A percentile compares a stretch with the other conserved stretches of the same genome.
Conservation (phyloP, 2,113 vertebrate species). For the Scytalopus superciliaris region DNA sequence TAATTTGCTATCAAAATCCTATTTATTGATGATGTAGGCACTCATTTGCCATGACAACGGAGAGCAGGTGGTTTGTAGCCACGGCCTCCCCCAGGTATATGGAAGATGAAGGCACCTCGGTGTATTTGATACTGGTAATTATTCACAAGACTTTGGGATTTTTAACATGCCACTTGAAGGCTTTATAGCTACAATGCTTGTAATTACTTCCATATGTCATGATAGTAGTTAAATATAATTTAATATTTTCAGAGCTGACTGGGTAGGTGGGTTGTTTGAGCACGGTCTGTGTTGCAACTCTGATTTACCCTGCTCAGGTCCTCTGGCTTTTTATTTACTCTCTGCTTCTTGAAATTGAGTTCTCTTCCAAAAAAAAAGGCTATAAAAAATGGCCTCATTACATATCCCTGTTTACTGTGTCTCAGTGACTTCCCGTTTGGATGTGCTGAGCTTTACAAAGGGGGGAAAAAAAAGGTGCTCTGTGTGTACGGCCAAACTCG, state of each 20-base stretch:
- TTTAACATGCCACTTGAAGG: background rate
- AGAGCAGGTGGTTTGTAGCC: background rate
- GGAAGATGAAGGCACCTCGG: background rate
- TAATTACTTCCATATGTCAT: background rate
- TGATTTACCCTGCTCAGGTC: background rate
- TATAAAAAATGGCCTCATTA: background rate
- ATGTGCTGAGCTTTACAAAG: conserved; percentile 27
- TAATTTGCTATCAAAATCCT: background rate
- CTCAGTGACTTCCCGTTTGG: conserved; percentile 50
- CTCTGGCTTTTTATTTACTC: conserved; percentile 10
- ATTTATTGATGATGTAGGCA: background rate
- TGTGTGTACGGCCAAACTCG: background rate
- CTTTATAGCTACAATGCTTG: background rate
- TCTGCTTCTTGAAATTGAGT: background rate
- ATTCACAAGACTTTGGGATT: background rate
- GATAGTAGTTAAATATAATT: background rate
- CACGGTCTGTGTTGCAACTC: background rate
- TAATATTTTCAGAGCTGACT: background rate
- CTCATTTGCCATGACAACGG: background rate
- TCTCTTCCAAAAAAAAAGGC: background rate
- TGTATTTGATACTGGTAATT: background rate
- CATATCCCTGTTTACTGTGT: conserved; percentile 40
- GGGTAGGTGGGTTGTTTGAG: background rate
- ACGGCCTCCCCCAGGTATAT: background rate
- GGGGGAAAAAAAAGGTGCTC: conserved; percentile 12